A percentile compares a stretch with the other conserved stretches of the same genome.
These are phyloP conservation scores for Gisinianus flammeolus DNA, from an alignment of 2,888 invertebrate species.

Conservation along the genomic window DNA sequence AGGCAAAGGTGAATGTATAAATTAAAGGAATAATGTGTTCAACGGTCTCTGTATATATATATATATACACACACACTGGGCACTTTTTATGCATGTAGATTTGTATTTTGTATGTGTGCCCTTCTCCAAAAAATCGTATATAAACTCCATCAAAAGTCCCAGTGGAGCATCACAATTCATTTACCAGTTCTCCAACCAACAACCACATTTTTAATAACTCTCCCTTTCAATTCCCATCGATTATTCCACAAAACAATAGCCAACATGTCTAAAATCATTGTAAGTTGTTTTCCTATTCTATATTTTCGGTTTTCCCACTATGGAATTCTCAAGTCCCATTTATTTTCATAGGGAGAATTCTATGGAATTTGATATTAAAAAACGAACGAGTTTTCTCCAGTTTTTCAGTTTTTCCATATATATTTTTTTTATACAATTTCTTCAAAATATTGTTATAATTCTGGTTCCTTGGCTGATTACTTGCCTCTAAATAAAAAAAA, in stretches of 20 bases:
- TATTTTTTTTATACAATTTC: too few relatives aligned
- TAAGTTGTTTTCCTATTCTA: conserved; percentile 15
- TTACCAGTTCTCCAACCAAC: background rate
- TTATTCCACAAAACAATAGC: background rate
- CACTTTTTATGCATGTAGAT: background rate
- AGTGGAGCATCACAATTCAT: background rate
- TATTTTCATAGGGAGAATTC: background rate
- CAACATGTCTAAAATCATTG: conserved; percentile 38
- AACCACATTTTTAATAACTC: background rate
- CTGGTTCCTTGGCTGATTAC: too few relatives aligned
- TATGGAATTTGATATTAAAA: too few relatives aligned
- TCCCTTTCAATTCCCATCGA: background rate
- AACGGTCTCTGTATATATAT: conserved; percentile 4
- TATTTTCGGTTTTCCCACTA: background rate
- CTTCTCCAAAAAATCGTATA: conserved; percentile 39
- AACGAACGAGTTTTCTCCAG: too few relatives aligned
- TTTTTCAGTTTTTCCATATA: too few relatives aligned
- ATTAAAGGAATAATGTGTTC: conserved; percentile 24
- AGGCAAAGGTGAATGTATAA: conserved; percentile 42
- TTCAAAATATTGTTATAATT: too few relatives aligned
- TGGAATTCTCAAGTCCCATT: background rate
- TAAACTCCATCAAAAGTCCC: conserved; percentile 17
- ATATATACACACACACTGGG: background rate
- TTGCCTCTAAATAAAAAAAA: background rate
- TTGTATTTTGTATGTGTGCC: conserved; percentile 1